phyloP scores from a whole-genome alignment of 2,888 invertebrate species.

The Bombylius discolor region DNA sequence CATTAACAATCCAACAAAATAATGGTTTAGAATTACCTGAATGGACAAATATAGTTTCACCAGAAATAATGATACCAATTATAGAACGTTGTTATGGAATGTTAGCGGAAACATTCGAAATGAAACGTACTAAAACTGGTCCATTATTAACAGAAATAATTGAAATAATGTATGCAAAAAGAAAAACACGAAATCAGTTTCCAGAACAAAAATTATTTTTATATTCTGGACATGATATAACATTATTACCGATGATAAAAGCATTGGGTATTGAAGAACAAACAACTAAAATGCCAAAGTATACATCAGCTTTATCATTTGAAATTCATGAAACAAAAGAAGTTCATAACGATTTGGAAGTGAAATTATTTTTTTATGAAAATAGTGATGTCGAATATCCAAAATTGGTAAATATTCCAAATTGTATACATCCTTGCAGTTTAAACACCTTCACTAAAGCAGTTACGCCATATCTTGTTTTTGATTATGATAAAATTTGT shows the following conservation, averaged over 20 bases:
- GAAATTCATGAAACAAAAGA: constrained; percentile 45
- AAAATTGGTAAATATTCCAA: constrained; percentile 40
- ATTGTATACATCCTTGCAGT: constrained; percentile 45
- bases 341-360: constrained; percentile 26
- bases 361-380: constrained; percentile 38
- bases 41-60: constrained; percentile 52
- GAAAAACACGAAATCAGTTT: constrained; percentile 21
- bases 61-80: constrained; percentile 44
- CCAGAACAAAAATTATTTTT: constrained; percentile 42
- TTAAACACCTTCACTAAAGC: constrained; percentile 22
- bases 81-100: constrained; percentile 51
- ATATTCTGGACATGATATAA: constrained; percentile 66
- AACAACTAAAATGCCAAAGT: constrained; percentile 45
- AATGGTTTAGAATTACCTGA: constrained; percentile 50
- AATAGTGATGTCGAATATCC: constrained; percentile 29
- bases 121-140: constrained; percentile 56
- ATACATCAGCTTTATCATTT: constrained; percentile 53
- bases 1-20: constrained; percentile 48
- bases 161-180: constrained; percentile 41
- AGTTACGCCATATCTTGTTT: too few species aligned
- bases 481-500: too few species aligned
- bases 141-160: constrained; percentile 50
- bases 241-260: constrained; percentile 53
- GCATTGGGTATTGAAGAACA: constrained; percentile 49
- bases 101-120: constrained; percentile 47